Evolutionary conservation across 2,888 invertebrate species (phyloP), one percentile per base, ranked within the genome.

Genomic region (Lepeophtheirus nordmannii): DNA sequence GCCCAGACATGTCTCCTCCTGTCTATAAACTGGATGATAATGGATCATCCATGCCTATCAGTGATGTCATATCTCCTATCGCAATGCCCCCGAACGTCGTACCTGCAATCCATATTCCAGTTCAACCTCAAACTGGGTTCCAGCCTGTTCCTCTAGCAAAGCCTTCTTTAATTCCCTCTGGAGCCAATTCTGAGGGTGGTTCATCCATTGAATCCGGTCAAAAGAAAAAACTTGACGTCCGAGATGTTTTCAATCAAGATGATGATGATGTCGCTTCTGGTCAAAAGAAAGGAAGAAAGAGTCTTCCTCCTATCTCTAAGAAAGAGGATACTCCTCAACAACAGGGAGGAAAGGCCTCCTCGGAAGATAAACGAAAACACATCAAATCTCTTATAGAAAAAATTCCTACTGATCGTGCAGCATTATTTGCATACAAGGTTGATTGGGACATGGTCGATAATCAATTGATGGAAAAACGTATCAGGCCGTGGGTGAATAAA

Each of bases 401-500:
- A 79, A 99, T 99, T 74, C 98, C 98, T 68, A 97, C 96, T 10
- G 91, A 89, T 75, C 97, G 97, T 79, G 89, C 87, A 69, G 91
- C 92, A 73, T 82, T 99, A 70, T 99, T 99, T 79, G 89, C 86
- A 70, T 96, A 89, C 78, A 85, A 86, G 72, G 83, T 99, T 65
- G 94, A 96, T 76, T 94, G 91, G 86, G 82, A 83, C 68, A 85
- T 88, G 70, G 83, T 87, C 57, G 85, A 86, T 74, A 80, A 80
- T 75, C 82, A 80, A 82, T 83, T 80, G 72, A 94, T 97, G 90
- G 93, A 96, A 76, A 87, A 87, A 75, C 85, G 96, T 76, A 94
- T 99, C 75, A 84, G 92, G 69, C 97, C 98, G 59, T 99, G 98
- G 98, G 94, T 99, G 72, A 94, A 94, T 78, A 99, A 97, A 79